phyloP scores from a whole-genome alignment of 2,888 invertebrate genomes.

The Tipula confusa region DNA sequence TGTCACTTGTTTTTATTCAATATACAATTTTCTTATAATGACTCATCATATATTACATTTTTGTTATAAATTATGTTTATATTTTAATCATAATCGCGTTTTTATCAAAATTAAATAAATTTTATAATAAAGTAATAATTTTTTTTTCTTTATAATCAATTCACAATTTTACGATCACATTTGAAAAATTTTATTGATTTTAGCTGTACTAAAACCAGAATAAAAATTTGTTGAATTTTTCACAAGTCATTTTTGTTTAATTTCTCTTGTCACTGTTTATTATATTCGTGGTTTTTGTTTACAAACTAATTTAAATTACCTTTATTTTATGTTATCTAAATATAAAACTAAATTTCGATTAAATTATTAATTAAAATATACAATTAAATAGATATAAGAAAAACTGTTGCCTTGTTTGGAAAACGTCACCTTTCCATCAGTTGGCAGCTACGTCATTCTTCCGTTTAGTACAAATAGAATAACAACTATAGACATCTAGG shows the following conservation, averaged over 20 bases:
- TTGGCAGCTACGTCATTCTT: conserved; percentile 37
- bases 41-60: not conserved
- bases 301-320: not conserved
- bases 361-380: not conserved
- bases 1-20: not conserved
- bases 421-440: conserved; percentile 37
- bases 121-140: no score
- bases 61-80: not conserved
- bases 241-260: not conserved
- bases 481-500: not conserved
- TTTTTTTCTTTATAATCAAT: not conserved
- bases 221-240: not conserved
- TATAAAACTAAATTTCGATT: not conserved
- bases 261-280: not conserved
- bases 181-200: not conserved
- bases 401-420: conserved; percentile 26
- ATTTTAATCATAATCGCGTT: not conserved
- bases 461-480: conserved; percentile 34
- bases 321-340: not conserved
- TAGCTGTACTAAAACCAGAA: not conserved
- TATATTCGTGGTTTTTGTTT: not conserved
- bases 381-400: not conserved
- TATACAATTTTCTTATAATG: not conserved
- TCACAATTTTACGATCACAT: not conserved
- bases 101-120: not conserved